Evolutionary conservation across 2,797 vertebrate genomes (phyloP).

Genomic region (Mus minutoides): DNA sequence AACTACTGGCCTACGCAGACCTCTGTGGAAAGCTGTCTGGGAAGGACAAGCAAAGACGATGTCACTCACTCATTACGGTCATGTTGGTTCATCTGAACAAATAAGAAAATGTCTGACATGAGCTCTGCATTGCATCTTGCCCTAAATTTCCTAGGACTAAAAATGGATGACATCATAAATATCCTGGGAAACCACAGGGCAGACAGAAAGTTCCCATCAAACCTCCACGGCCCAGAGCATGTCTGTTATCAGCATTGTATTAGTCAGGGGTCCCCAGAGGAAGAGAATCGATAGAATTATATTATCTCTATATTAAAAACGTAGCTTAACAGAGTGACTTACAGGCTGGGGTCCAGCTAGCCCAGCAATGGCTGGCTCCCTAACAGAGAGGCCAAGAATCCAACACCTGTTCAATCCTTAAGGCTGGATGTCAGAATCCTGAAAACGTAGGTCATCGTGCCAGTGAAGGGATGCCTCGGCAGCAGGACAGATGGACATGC

Average conservation of each 20-base stretch:
- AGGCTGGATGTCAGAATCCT: background rate
- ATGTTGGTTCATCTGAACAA: background rate
- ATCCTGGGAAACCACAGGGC: background rate
- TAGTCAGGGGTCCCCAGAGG: background rate
- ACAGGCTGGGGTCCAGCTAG: background rate
- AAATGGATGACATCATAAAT: no score
- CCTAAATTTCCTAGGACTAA: background rate
- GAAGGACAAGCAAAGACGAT: no score
- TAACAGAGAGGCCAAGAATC: background rate
- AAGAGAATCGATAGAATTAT: background rate
- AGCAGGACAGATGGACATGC: background rate
- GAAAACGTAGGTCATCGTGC: background rate
- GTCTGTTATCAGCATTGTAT: background rate
- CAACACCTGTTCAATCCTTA: background rate
- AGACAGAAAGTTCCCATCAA: background rate
- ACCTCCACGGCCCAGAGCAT: background rate
- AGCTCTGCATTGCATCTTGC: background rate
- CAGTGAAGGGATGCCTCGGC: background rate
- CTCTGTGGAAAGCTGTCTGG: background rate
- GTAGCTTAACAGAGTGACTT: background rate
- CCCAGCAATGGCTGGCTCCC: no score
- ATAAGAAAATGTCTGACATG: background rate
- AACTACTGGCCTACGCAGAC: background rate
- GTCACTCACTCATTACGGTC: fast-evolving
- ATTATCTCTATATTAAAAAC: background rate